phyloP scores from a whole-genome alignment of 2,888 invertebrate species.

The Marronus borbonicus region DNA sequence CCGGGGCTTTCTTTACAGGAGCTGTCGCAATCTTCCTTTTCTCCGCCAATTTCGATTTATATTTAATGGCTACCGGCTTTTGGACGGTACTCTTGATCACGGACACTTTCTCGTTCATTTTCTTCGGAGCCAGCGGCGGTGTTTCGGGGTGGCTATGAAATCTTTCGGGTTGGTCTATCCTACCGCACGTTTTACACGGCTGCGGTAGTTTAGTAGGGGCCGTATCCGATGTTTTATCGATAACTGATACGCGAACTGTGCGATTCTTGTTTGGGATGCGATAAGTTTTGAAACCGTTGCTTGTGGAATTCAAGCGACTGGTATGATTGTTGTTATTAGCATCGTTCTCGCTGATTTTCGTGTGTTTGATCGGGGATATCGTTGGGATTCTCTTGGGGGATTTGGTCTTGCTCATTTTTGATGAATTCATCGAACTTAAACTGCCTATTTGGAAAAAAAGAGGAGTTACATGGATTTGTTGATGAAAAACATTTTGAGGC shows the following conservation, averaged over 20 bases:
- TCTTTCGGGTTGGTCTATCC: constrained; percentile 79
- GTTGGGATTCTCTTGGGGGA: constrained; percentile 35
- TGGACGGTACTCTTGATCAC: constrained; percentile 70
- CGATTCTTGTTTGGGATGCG: constrained; percentile 32
- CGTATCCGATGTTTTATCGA: constrained; percentile 60
- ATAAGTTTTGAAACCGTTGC: constrained; percentile 50
- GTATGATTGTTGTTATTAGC: constrained; percentile 53
- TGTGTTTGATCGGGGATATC: constrained; percentile 32
- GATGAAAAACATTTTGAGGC: no score
- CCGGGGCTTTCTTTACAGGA: constrained; percentile 31
- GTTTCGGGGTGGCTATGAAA: constrained; percentile 75
- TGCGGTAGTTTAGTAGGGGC: constrained; percentile 65
- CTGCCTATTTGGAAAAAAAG: neutral
- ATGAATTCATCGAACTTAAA: constrained; percentile 16
- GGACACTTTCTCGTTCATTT: constrained; percentile 58
- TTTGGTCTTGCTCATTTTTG: constrained; percentile 40
- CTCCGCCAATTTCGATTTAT: constrained; percentile 48
- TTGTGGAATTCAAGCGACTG: constrained; percentile 44
- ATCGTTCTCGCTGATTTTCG: constrained; percentile 49
- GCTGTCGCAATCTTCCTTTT: constrained; percentile 35
- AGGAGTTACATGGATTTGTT: neutral
- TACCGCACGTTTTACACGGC: constrained; percentile 79
- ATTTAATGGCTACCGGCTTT: constrained; percentile 73
- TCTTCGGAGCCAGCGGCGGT: constrained; percentile 58
- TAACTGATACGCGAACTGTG: constrained; percentile 21